A percentile compares a stretch with the other conserved stretches of the same genome.
These are phyloP conservation scores for Pelecanus crispus DNA, from an alignment of 2,113 vertebrate genomes.

Conservation along the genomic window DNA sequence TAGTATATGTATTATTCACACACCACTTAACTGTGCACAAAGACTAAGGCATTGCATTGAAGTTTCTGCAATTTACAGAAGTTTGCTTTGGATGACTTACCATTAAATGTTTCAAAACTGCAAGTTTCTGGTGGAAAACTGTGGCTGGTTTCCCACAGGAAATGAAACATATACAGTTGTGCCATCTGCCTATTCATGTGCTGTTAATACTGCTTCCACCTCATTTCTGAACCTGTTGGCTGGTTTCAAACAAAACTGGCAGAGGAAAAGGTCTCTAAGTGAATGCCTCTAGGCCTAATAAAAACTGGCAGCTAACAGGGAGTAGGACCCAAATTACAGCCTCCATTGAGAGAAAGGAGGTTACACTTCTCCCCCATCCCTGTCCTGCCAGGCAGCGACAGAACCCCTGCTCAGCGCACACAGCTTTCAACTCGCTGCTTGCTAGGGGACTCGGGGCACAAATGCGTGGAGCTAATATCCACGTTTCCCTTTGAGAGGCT, in stretches of 20 bases:
- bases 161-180: not conserved
- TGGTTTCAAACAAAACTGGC: not conserved
- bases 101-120: not conserved
- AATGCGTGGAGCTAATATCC: not conserved
- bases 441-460: not conserved
- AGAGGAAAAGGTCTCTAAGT: not conserved
- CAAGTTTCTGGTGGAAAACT: not conserved
- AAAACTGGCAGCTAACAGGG: not conserved
- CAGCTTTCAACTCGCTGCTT: not conserved
- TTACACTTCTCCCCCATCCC: not conserved
- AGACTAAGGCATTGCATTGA: not conserved
- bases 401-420: not conserved
- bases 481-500: not conserved
- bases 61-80: not conserved
- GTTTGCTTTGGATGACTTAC: not conserved
- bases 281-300: not conserved
- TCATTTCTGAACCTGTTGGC: not conserved
- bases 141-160: not conserved
- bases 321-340: not conserved
- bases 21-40: not conserved
- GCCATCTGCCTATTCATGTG: constrained; percentile 13
- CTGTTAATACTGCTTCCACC: not conserved
- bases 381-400: not conserved
- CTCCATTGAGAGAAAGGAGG: not conserved
- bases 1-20: not conserved